These are phyloP conservation scores for Ophioderma brevispina DNA, from an alignment of 35 echinoderm and acorn worm genomes.

Conservation along the genomic window DNA sequence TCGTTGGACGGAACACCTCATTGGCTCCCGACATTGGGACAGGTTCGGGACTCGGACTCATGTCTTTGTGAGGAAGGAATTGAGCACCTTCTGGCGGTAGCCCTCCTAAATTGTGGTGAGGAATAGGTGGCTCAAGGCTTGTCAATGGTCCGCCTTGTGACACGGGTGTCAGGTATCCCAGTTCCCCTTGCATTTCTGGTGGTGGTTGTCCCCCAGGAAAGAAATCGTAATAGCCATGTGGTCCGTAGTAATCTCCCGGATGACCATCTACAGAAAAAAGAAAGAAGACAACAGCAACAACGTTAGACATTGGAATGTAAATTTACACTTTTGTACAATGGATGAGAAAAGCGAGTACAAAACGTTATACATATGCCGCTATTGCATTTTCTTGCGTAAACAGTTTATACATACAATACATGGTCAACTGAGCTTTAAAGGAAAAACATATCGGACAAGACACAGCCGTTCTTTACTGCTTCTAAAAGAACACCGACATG, in stretches of 20 bases:
- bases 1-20: slow-evolving; percentile 40
- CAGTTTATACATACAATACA: neutral
- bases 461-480: neutral
- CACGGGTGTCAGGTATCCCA: slow-evolving; percentile 57
- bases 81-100: slow-evolving; percentile 56
- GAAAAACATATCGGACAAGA: neutral
- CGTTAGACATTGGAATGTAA: neutral
- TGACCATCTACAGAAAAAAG: slow-evolving; percentile 58
- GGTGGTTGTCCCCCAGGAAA: slow-evolving; percentile 85
- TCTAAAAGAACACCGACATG: neutral
- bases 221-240: slow-evolving; percentile 85
- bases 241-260: slow-evolving; percentile 82
- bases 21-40: slow-evolving; percentile 29
- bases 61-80: slow-evolving; percentile 47
- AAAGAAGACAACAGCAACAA: neutral
- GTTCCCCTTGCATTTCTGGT: slow-evolving; percentile 64
- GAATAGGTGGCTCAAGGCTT: slow-evolving; percentile 65
- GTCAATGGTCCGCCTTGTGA: slow-evolving; percentile 61
- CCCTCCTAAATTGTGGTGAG: slow-evolving; percentile 35
- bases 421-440: neutral
- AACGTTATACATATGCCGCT: neutral
- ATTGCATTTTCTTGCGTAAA: neutral
- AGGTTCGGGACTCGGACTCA: slow-evolving; percentile 69
- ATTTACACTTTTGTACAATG: slow-evolving; percentile 2
- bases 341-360: neutral